Percentiles rank a stretch among this genome's conserved stretches.
phyloP scores from a whole-genome alignment of 2,797 vertebrate species.

The Siniperca scherzeri region DNA sequence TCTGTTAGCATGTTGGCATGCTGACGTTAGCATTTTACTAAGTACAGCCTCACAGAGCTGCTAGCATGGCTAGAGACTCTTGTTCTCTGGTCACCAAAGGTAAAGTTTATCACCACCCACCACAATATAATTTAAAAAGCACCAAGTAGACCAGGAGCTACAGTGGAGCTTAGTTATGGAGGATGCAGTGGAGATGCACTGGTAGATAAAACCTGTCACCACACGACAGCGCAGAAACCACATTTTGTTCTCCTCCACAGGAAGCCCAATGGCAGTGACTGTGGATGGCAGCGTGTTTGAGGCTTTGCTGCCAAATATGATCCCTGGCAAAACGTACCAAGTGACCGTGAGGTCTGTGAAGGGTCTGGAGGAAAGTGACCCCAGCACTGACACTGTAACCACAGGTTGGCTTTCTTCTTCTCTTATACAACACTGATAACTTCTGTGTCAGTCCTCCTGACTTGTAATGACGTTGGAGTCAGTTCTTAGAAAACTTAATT shows the following conservation, averaged over 20 bases:
- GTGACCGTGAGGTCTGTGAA: conserved; percentile 91
- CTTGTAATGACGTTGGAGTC: background rate
- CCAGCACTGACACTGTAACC: conserved; percentile 87
- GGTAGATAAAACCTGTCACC: conserved; percentile 30
- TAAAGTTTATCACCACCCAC: background rate
- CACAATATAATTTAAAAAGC: background rate
- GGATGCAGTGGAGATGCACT: background rate
- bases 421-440: background rate
- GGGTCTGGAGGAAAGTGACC: conserved; percentile 95
- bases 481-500: background rate
- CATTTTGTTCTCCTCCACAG: conserved; percentile 73
- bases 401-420: conserved; percentile 86
- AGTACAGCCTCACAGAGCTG: no score
- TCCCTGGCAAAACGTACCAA: conserved; percentile 89
- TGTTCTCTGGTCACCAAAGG: background rate
- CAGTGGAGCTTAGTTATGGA: background rate
- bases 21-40: background rate
- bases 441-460: background rate
- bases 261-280: conserved; percentile 82
- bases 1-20: background rate
- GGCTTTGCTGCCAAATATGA: conserved; percentile 85
- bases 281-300: conserved; percentile 88
- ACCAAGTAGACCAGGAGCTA: background rate
- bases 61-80: no score
- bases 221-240: no score